Percentiles rank a stretch among this genome's conserved stretches.
Conservation (phyloP, 2,888 invertebrate species). For the Rhaphigaster nebulosa region DNA sequence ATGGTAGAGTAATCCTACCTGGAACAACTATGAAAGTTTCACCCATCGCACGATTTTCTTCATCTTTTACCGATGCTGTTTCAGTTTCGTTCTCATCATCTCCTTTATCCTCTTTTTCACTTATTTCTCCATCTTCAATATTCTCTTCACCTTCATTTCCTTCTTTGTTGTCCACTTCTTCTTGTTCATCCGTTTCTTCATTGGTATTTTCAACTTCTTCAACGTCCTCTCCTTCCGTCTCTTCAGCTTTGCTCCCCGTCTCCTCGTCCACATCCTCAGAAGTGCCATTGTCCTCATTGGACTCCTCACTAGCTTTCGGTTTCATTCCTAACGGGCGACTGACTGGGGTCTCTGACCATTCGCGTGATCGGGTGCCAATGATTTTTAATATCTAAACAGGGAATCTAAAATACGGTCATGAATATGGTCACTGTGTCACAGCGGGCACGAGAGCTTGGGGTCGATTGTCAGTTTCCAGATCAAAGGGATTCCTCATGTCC, state of each 20-base stretch:
- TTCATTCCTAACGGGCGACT: slow-evolving; percentile 25
- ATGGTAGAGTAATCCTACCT: too few relatives aligned
- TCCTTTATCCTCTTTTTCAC: neutral
- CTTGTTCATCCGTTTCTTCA: neutral
- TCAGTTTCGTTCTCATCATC: neutral
- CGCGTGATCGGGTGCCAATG: slow-evolving; percentile 28
- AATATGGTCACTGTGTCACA: slow-evolving; percentile 32
- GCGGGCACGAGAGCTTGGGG: neutral
- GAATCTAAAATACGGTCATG: slow-evolving; percentile 12
- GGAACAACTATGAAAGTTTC: neutral
- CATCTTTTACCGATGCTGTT: slow-evolving; percentile 3
- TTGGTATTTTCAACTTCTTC: neutral
- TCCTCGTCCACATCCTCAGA: neutral
- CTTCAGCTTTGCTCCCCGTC: neutral
- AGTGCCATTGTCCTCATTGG: neutral
- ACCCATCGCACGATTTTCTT: neutral
- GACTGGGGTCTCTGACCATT: slow-evolving; percentile 24
- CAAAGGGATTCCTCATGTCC: neutral
- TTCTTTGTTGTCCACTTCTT: neutral
- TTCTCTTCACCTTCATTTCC: neutral
- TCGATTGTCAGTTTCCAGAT: neutral
- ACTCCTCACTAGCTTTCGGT: slow-evolving; percentile 29
- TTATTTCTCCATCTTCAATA: neutral
- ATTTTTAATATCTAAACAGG: slow-evolving; percentile 35
- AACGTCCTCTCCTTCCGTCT: neutral